Percentiles rank a stretch among this genome's conserved stretches.
These are phyloP conservation scores for Paramisgurnus dabryanus DNA, from an alignment of 2,113 vertebrate genomes.

Conservation along the genomic window DNA sequence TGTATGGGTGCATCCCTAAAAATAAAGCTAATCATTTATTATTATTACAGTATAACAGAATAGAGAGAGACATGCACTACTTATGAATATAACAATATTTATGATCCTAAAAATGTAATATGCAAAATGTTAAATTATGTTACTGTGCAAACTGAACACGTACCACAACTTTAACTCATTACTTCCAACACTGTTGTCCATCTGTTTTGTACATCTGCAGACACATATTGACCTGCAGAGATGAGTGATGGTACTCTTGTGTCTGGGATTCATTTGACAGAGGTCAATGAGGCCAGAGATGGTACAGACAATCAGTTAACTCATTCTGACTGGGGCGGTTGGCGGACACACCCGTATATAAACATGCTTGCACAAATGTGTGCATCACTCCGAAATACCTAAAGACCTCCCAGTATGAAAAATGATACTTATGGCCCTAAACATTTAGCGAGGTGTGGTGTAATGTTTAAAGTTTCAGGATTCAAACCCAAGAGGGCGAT, in stretches of 20 bases:
- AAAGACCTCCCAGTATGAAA: slow-evolving; percentile 36
- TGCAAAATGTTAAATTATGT: too few relatives aligned
- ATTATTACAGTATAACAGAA: too few relatives aligned
- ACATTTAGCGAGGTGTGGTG: not conserved
- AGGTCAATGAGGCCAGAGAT: slow-evolving; percentile 46
- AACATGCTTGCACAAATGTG: slow-evolving; percentile 11
- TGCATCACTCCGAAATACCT: not conserved
- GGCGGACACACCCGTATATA: slow-evolving; percentile 5
- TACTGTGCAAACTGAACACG: too few relatives aligned
- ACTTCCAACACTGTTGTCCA: too few relatives aligned
- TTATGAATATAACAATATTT: too few relatives aligned
- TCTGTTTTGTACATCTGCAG: not conserved
- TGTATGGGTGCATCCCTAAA: too few relatives aligned
- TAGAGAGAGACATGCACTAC: too few relatives aligned
- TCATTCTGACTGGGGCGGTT: slow-evolving; percentile 32
- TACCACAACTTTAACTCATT: too few relatives aligned
- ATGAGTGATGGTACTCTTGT: slow-evolving; percentile 37
- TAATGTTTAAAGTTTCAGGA: not conserved
- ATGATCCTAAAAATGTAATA: too few relatives aligned
- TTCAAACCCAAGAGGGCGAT: not conserved
- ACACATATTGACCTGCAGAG: slow-evolving; percentile 38
- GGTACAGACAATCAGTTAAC: slow-evolving; percentile 49
- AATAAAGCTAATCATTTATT: too few relatives aligned
- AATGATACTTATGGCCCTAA: not conserved
- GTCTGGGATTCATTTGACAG: slow-evolving; percentile 37